Percentiles rank a stretch among this genome's conserved stretches.
Evolutionary conservation across 2,113 vertebrate genomes (phyloP).

Genomic region (Bambusicola thoracicus): DNA sequence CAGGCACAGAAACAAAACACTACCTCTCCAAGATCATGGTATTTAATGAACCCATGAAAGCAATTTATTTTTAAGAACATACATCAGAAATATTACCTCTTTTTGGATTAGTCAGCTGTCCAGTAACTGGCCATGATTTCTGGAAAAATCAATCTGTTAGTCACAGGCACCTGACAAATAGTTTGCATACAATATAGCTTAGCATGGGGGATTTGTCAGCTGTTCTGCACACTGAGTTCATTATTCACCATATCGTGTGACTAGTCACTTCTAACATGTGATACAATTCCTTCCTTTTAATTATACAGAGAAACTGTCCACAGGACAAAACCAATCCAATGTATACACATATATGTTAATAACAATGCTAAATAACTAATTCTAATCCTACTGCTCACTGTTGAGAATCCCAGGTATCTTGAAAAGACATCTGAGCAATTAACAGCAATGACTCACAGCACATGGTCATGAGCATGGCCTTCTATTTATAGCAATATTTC

Average conservation of each 20-base stretch:
- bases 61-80: background rate
- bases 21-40: background rate
- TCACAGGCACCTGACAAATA: slow-evolving; percentile 42
- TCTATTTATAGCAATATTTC: slow-evolving; percentile 58
- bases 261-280: background rate
- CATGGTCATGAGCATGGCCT: background rate
- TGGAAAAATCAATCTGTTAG: slow-evolving; percentile 21
- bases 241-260: background rate
- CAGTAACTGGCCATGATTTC: background rate
- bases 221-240: background rate
- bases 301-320: background rate
- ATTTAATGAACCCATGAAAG: background rate
- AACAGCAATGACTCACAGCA: slow-evolving; percentile 46
- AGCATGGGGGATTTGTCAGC: slow-evolving; percentile 4
- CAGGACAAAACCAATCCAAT: background rate
- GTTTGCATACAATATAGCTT: slow-evolving; percentile 56
- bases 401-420: background rate
- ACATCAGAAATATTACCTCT: background rate
- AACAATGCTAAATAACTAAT: background rate
- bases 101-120: slow-evolving; percentile 30
- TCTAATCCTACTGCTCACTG: background rate
- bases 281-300: background rate
- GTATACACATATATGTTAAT: background rate
- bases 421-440: slow-evolving; percentile 51
- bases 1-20: background rate